Percentiles rank a stretch among this genome's conserved stretches.
Conservation (phyloP, 2,888 invertebrate genomes). For the Euzophera pinguis region DNA sequence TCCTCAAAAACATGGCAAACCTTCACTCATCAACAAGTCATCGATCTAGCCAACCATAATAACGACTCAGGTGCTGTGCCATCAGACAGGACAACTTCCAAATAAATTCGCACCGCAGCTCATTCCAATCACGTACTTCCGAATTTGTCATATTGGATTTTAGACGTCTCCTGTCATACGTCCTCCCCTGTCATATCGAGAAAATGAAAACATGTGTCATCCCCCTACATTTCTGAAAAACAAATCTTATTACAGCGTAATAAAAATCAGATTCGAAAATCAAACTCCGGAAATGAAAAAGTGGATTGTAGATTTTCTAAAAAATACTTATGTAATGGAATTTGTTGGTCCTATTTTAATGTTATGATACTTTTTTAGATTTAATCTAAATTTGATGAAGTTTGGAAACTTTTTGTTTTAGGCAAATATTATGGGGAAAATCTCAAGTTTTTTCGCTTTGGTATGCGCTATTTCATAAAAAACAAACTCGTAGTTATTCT, state of each 20-base stretch:
- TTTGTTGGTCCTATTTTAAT: slow-evolving; percentile 29
- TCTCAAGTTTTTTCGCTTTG: neutral
- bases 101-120: slow-evolving; percentile 63
- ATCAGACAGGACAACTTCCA: slow-evolving; percentile 40
- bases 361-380: slow-evolving; percentile 1
- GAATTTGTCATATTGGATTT: slow-evolving; percentile 81
- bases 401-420: neutral
- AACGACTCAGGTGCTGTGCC: slow-evolving; percentile 44
- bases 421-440: neutral
- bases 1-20: neutral
- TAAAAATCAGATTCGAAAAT: slow-evolving; percentile 29
- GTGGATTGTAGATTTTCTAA: slow-evolving; percentile 33
- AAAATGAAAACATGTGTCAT: slow-evolving; percentile 76
- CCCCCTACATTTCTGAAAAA: slow-evolving; percentile 30
- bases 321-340: slow-evolving; percentile 45
- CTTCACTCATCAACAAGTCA: slow-evolving; percentile 44
- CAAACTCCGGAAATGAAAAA: slow-evolving; percentile 27
- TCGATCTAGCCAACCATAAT: slow-evolving; percentile 38
- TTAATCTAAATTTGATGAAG: slow-evolving; percentile 10
- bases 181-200: slow-evolving; percentile 67
- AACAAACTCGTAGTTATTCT: too few relatives aligned
- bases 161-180: slow-evolving; percentile 66
- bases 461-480: neutral
- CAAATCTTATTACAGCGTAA: slow-evolving; percentile 29
- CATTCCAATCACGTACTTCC: slow-evolving; percentile 77